phyloP scores from a whole-genome alignment of 2,797 vertebrate species.

The Cossypha caffra region DNA sequence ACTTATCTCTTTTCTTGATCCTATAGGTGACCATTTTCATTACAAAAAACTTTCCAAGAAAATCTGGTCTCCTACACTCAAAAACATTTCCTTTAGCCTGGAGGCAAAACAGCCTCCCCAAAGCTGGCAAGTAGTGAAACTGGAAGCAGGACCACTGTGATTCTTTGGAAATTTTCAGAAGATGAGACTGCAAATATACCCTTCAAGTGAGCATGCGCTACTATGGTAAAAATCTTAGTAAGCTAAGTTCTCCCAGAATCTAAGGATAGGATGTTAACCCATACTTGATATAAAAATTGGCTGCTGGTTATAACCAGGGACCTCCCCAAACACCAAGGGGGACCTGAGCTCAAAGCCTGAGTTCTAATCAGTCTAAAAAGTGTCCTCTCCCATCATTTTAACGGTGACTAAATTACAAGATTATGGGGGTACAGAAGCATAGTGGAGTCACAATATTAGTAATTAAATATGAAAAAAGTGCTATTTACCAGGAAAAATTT shows the following conservation, averaged over 20 bases:
- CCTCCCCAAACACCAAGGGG: rapidly evolving
- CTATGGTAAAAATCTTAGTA: background rate
- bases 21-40: background rate
- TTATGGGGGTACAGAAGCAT: background rate
- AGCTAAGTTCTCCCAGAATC: background rate
- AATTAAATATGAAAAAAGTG: background rate
- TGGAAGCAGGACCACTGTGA: background rate
- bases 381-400: background rate
- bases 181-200: background rate
- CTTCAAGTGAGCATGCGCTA: background rate
- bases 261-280: background rate
- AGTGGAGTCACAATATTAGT: background rate
- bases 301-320: background rate
- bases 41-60: background rate
- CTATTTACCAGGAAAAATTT: background rate
- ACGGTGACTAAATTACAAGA: background rate
- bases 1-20: background rate
- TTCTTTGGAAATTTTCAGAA: background rate
- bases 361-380: background rate
- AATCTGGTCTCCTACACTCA: background rate
- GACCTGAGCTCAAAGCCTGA: background rate
- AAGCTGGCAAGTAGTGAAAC: background rate
- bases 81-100: background rate
- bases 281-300: background rate
- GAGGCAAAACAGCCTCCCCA: background rate